Conservation (phyloP, 1,140 invertebrate species). For the Papilio dardanus region DNA sequence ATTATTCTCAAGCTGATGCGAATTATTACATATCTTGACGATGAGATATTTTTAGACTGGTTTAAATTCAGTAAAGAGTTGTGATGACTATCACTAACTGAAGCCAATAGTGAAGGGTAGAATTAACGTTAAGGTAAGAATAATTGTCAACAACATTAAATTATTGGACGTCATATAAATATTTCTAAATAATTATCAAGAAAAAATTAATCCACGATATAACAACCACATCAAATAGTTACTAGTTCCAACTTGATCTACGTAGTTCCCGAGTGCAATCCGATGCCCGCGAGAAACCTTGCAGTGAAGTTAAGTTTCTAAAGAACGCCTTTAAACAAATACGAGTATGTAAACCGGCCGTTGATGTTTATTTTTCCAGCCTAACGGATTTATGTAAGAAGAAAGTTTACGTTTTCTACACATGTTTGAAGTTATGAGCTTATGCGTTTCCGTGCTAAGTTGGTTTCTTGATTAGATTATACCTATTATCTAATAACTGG, state of each 20-base stretch:
- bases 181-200: too few species aligned
- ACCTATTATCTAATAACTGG: constrained; percentile 10
- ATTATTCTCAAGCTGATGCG: constrained; percentile 4
- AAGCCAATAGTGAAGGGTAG: too few species aligned
- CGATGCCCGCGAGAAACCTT: constrained; percentile 47
- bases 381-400: constrained; percentile 54
- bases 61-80: neutral
- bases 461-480: neutral
- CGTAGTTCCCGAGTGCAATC: constrained; percentile 41
- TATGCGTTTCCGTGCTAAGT: constrained; percentile 39
- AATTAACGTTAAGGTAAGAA: too few species aligned
- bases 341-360: constrained; percentile 15
- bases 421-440: constrained; percentile 54
- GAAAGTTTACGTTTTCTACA: constrained; percentile 57
- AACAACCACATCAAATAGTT: constrained; percentile 24
- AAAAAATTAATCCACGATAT: neutral
- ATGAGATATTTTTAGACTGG: neutral
- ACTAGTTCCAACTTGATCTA: constrained; percentile 44
- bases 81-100: neutral
- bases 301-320: constrained; percentile 22
- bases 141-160: too few species aligned
- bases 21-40: neutral
- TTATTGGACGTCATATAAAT: too few species aligned
- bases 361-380: constrained; percentile 31
- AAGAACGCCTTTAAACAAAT: constrained; percentile 29